Base-by-base conservation (phyloP, 2,888 invertebrate genomes). In the Eupsilia transversa region DNA sequence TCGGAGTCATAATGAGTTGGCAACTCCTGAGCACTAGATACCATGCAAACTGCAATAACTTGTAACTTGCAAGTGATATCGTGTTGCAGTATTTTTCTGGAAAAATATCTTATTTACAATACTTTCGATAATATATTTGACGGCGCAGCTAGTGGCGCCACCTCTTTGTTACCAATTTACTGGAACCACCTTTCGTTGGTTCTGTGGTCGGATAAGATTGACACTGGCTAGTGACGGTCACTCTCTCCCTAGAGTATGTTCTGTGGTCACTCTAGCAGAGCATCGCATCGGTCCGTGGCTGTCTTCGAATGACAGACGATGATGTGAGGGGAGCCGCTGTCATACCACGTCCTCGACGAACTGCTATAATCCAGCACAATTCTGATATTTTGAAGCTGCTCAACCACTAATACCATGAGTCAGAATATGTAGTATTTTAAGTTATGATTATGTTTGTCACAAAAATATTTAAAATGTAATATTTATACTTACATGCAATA, bases 1-100 rank as follows among this genome's bases (percentile, higher is more conserved):
- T 77, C 27, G 57, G 27, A 63, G 63, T 74, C 61, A 41, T 80
- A 77, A 77, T 80, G 74, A 77, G 77, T 80, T 77, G 35, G 75
- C 20, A 74, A 77, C 56, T 80, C 74, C 38, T 80, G 75, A 20
- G 27, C 14, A 23, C 70, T 33, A 52, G 52, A 30, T 61, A 20
- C 33, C 61, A 33, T 35, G 43, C n/a, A 57, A 57, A 57, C 41
- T 77, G 68, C 66, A 80, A 33, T 59, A 72, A 80, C 74, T 75
- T 72, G 33, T 57, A 41, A 79, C 10, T 59, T 72, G 27, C 33
- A n/a, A 52, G 49, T 72, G 49, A 30, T 43, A 72, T 49, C 17
- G 17, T 49, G 71, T 35, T 38, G 23, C 20, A 59, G 33, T 72
- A 33, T 80, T 43, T 77, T 74, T 77, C 14, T 77, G 2, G 6